Evolutionary conservation across 2,113 vertebrate genomes (phyloP), one percentile per base, ranked within the genome.

Genomic region (Lepus americanus): DNA sequence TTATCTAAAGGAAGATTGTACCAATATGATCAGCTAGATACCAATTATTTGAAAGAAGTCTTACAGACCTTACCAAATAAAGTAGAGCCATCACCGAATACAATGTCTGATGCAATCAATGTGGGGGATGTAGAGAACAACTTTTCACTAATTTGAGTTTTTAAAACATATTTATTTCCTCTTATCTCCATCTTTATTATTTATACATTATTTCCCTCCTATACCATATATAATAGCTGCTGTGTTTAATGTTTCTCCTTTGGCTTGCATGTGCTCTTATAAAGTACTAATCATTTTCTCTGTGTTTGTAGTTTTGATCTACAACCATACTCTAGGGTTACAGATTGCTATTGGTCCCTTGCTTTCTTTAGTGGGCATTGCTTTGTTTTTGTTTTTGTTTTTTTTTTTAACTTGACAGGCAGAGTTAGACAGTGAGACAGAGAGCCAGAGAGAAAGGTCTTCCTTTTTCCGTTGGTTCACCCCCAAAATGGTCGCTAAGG

Each of bases 31-130:
- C 39, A 70, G 39, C 49, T 76, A 59, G 78, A 29, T 2, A 76
- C 51, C 6, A 90, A 74, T 23, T 10, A 89, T 59, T 84, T 87
- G 31, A 89, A 86, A 69, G 89, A 85, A 67, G 8, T 83, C 83
- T 67, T 89, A 53, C 0, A 51, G 61, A 31, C 44, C 39, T 16
- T 31, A 67, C 16, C n/a, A 70, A 80, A 55, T 59, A 70, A 11
- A 64, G 36, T 49, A 59, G 91, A 80, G 53, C 8, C n/a, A 66
- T 66, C 74, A 80, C 29, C 80, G 16, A 87, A 70, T 70, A 70
- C 84, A 84, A 81, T 51, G 44, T 25, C 5, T 81, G 76, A 44
- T 59, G 33, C 2, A 53, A 66, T 55, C 63, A 44, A 55, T 9
- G 77, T 44, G 29, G 55, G n/a, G 12, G 66, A 29, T 44, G 70